phyloP scores from a whole-genome alignment of 2,888 invertebrate species.

The Dyspetes luteomarginatus region DNA sequence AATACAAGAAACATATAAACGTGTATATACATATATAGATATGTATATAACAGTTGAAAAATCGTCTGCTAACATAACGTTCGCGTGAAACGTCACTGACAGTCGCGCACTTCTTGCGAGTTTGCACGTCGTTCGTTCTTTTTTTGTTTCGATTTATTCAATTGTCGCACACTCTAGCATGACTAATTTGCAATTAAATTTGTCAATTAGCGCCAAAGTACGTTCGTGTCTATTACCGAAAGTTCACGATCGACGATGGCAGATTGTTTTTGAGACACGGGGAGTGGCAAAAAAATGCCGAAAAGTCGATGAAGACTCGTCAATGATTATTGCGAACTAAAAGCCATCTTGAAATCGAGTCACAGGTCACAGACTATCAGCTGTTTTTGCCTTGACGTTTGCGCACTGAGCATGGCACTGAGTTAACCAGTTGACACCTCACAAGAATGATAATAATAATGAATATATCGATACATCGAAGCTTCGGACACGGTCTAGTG shows the following conservation, averaged over 20 bases:
- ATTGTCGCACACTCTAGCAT: neutral
- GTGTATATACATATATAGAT: too few species aligned
- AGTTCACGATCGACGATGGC: conserved; percentile 68
- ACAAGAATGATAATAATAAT: neutral
- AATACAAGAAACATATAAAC: neutral
- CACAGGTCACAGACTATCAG: conserved; percentile 11
- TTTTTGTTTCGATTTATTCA: neutral
- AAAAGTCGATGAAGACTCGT: conserved; percentile 69
- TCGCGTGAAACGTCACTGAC: conserved; percentile 76
- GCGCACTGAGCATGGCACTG: neutral
- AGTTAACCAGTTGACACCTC: too few species aligned
- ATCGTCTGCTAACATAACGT: conserved; percentile 77
- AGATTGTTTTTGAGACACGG: conserved; percentile 67
- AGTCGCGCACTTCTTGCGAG: conserved; percentile 54
- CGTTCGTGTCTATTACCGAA: conserved; percentile 69
- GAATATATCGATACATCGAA: neutral
- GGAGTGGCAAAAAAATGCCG: conserved; percentile 72
- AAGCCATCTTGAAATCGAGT: conserved; percentile 70
- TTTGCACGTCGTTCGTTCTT: neutral
- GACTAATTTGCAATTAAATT: neutral
- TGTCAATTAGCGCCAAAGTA: conserved; percentile 2
- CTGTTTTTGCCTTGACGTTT: conserved; percentile 8
- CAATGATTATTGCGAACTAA: conserved; percentile 72
- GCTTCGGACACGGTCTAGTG: too few species aligned
- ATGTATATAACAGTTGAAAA: conserved; percentile 54